Conservation (phyloP, 2,888 invertebrate genomes). For the Entomobrya proxima region DNA sequence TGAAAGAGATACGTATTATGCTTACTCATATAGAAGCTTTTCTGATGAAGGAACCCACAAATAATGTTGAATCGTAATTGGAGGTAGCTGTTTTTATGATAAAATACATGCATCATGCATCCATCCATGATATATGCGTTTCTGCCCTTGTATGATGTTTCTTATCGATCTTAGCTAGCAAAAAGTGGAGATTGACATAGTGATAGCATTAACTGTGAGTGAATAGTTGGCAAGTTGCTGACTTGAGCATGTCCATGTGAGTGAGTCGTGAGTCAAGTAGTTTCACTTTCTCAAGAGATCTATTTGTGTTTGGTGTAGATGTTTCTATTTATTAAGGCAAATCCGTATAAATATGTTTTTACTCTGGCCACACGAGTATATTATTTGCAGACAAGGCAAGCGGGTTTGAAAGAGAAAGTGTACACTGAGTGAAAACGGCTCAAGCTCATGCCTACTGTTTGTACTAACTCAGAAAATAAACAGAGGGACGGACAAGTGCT, state of each 20-base stretch:
- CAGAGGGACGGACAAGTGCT: neutral
- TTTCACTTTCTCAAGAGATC: conserved; percentile 35
- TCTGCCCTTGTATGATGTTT: neutral
- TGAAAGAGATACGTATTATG: too few species aligned
- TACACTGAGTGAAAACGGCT: neutral
- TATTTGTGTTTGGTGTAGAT: conserved; percentile 1
- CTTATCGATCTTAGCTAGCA: conserved; percentile 5
- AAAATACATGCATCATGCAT: too few species aligned
- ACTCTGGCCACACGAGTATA: neutral
- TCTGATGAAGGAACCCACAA: too few species aligned
- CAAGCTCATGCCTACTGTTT: too few species aligned
- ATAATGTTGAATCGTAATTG: too few species aligned
- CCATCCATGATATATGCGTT: too few species aligned
- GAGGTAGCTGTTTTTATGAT: too few species aligned
- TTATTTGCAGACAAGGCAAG: too few species aligned
- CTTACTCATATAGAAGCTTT: too few species aligned
- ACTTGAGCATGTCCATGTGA: conserved; percentile 13
- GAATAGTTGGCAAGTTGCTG: conserved; percentile 6
- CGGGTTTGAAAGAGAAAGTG: neutral
- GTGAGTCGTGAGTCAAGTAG: conserved; percentile 21
- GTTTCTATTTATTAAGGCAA: neutral
- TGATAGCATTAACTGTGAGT: conserved; percentile 3
- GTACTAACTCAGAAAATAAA: neutral
- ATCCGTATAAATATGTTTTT: neutral
- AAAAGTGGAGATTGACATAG: conserved; percentile 24